Base-by-base conservation (phyloP, 2,888 invertebrate species). In the Pecten maximus region DNA sequence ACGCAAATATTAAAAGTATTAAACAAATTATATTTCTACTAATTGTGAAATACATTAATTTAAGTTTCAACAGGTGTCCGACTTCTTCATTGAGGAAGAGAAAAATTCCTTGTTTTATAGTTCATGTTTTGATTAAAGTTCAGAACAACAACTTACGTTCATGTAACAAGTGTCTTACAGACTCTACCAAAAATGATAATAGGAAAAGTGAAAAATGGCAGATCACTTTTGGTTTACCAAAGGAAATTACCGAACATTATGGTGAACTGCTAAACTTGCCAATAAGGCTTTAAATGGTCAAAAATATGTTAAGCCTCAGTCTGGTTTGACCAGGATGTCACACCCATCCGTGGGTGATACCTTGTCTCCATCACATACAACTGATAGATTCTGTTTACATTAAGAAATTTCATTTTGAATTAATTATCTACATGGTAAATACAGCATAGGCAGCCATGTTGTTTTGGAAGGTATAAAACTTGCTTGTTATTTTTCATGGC, bases 401-500 rank as follows among this genome's bases (percentile, higher is more conserved):
- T 74, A 35, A 74, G 12, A 19, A 74, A 74, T 19, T 54, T 54
- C 6, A 74, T 15, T 74, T 74, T 28, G 74, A 74, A 74, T 74
- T 74, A 74, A 74, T 74, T 74, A 74, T 74, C 28, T 74, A 28
- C 35, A 35, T 10, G 28, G 0, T 12, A 74, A 35, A 35, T 74
- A 74, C 28, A 74, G n/a, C n/a, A n/a, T n/a, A n/a, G 74, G 35
- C 12, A 74, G 23, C 28, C 74, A 74, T 3, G 35, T 35, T 74
- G 28, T 28, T 74, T 74, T 15, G 74, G 16, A 74, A 74, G 23
- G 74, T 35, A 74, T 74, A 74, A 74, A 44, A 74, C 6, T 74
- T 74, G 74, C 74, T 74, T 74, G 74, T 74, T 74, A 28, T 74
- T 74, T 54, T 74, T 74, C 74, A 74, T 74, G 28, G 74, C 74